These are phyloP conservation scores for Alca torda DNA, from an alignment of 2,797 vertebrate species.

Conservation along the genomic window DNA sequence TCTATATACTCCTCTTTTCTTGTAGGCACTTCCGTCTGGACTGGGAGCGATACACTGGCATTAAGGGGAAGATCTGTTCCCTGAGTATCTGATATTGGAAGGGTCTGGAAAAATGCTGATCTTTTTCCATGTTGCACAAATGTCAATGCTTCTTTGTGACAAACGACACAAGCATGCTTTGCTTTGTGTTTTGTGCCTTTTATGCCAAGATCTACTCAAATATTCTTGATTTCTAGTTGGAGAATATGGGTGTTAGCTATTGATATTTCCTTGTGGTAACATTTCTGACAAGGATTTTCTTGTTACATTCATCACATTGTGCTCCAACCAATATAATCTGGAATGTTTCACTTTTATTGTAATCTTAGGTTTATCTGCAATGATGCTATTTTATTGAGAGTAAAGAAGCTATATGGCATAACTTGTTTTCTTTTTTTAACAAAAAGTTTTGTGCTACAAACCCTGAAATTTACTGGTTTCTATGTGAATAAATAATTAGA, in stretches of 20 bases:
- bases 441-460: slow-evolving; percentile 13
- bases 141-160: slow-evolving; percentile 16
- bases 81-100: not conserved
- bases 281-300: slow-evolving; percentile 56
- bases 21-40: not conserved
- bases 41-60: not conserved
- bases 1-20: not conserved
- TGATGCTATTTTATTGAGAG: slow-evolving; percentile 27
- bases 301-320: slow-evolving; percentile 45
- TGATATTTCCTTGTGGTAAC: slow-evolving; percentile 57
- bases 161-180: slow-evolving; percentile 33
- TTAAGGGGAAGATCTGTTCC: not conserved
- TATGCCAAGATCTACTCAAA: slow-evolving; percentile 21
- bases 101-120: not conserved
- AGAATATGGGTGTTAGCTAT: slow-evolving; percentile 55
- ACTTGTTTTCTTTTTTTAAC: slow-evolving; percentile 29
- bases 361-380: slow-evolving; percentile 30
- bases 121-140: slow-evolving; percentile 36
- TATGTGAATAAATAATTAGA: slow-evolving; percentile 45
- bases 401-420: slow-evolving; percentile 40
- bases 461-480: slow-evolving; percentile 25
- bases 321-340: slow-evolving; percentile 48
- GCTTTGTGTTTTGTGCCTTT: slow-evolving; percentile 65
- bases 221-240: slow-evolving; percentile 49
- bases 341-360: slow-evolving; percentile 59